phyloP scores from a whole-genome alignment of 2,113 vertebrate species.

The Marmota flaviventris region DNA sequence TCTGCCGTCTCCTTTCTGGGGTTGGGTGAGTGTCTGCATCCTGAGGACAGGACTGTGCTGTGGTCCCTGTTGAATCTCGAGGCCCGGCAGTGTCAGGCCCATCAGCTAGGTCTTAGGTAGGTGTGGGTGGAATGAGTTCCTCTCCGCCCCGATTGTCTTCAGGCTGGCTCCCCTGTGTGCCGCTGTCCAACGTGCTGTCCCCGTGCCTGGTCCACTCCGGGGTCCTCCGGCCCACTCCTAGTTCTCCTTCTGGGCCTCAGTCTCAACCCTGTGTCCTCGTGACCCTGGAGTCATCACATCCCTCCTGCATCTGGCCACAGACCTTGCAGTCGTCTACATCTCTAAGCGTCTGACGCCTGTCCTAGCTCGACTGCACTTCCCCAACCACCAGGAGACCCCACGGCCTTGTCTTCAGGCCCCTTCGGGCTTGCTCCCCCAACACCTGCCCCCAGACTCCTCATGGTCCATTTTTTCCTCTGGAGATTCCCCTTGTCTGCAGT shows the following conservation, averaged over 20 bases:
- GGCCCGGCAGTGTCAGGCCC: background rate
- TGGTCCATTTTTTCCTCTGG: background rate
- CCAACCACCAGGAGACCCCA: too few species aligned
- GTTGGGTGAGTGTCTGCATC: conserved; percentile 92
- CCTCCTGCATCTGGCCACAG: background rate
- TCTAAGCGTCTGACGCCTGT: background rate
- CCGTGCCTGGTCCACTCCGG: background rate
- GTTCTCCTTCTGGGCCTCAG: background rate
- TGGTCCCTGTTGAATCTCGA: background rate
- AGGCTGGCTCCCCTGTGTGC: background rate
- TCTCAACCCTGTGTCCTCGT: background rate
- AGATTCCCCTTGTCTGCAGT: background rate
- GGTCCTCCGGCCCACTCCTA: background rate
- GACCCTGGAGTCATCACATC: background rate
- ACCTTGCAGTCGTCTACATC: background rate
- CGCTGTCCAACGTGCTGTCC: background rate
- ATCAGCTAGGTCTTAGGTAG: background rate
- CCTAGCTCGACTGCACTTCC: accelerated
- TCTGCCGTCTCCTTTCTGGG: conserved; percentile 97
- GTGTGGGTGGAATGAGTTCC: background rate
- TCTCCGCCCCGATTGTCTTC: background rate
- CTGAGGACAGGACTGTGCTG: background rate
- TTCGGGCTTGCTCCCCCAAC: background rate
- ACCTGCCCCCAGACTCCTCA: background rate
- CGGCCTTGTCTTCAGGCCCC: background rate